Evolutionary conservation across 2,113 vertebrate species (phyloP), one percentile per base, ranked within the genome.

Genomic region (Pluvialis apricaria): DNA sequence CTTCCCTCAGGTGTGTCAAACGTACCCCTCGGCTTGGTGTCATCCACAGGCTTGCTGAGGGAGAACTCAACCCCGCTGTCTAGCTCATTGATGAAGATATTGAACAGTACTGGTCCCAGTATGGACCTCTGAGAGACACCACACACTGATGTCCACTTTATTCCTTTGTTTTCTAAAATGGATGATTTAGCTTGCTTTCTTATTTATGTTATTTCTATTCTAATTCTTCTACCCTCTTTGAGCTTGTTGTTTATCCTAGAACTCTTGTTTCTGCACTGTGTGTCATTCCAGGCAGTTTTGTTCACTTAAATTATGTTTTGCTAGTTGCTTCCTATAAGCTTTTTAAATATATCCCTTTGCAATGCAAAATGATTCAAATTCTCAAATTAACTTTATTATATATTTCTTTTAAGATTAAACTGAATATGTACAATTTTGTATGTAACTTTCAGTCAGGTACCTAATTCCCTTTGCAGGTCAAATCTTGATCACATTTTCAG

Each of bases 1-100:
- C 1, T 1, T 20, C 28, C 25, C 51, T 22, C 24, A 38, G 71
- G 13, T 0, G 0, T 54, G 32, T 32, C 76, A 69, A 7, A 38
- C 4, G 1, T 18, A 49, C 11, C 25, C 6, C 64, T 72, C 60
- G 78, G 8, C 11, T 20, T 73, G 34, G 13, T 78, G n/a, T 55
- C 25, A 24, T 38, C 66, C 31, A 34, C 29, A 69, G 54, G 11
- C 5, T 10, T 60, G 14, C 69, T 55, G n/a, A 29, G 14, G 24
- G 12, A 40, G 26, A n/a, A 34, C 18, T 78, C 3, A 1, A 38
- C 34, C 6, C 40, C 32, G 20, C 32, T 42, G 42, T 11, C 60
- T 24, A 0, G 22, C 34, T 40, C 52, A 62, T 7, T 34, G 2
- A 6, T 60, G n/a, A 34, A 24, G 21, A 12, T 16, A 69, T 3